Conservation (phyloP, 2,888 invertebrate species). For the Pocota personata region DNA sequence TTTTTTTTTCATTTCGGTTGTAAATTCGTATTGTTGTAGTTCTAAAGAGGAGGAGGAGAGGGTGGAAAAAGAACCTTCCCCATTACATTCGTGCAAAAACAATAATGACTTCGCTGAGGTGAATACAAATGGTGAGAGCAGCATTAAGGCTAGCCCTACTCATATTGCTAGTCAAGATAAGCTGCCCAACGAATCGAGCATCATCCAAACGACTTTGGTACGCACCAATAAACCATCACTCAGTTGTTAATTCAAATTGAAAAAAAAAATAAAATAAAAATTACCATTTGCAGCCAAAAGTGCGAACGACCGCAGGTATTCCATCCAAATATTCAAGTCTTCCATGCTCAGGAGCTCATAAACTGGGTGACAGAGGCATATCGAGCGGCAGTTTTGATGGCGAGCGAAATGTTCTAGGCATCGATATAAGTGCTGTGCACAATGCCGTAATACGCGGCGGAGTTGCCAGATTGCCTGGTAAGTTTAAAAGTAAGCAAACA, state of each 20-base stretch:
- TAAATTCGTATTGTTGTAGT: background rate
- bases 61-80: conserved; percentile 22
- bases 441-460: conserved; percentile 82
- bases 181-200: conserved; percentile 68
- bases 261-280: conserved; percentile 65
- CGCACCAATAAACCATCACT: background rate
- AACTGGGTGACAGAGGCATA: conserved; percentile 68
- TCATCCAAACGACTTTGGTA: conserved; percentile 76
- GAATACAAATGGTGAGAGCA: conserved; percentile 18
- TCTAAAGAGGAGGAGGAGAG: conserved; percentile 25
- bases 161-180: conserved; percentile 39
- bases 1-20: background rate
- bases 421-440: conserved; percentile 83
- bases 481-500: background rate
- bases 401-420: conserved; percentile 81
- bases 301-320: conserved; percentile 79
- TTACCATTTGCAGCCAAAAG: conserved; percentile 80
- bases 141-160: background rate
- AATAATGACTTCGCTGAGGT: conserved; percentile 13
- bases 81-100: conserved; percentile 11
- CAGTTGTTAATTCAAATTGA: background rate
- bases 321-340: conserved; percentile 83
- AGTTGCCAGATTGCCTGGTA: conserved; percentile 81
- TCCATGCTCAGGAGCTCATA: conserved; percentile 80
- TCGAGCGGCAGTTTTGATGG: conserved; percentile 79